phyloP scores from a whole-genome alignment of 1,140 invertebrate genomes.

The Meloidogyne floridensis region DNA sequence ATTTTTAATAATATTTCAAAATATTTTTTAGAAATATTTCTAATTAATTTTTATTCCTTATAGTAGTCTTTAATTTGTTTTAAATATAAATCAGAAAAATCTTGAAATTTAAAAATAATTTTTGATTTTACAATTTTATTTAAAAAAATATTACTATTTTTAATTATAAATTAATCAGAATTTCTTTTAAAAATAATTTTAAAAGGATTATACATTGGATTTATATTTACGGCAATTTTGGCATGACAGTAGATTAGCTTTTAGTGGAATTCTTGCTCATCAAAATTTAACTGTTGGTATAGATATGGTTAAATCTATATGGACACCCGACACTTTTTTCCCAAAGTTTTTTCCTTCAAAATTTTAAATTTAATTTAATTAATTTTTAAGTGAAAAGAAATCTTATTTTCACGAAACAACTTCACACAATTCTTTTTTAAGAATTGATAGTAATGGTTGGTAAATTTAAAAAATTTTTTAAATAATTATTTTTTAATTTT shows the following conservation, averaged over 20 bases:
- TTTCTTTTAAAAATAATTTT: conserved; percentile 8
- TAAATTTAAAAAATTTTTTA: conserved; percentile 37
- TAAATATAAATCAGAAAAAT: no score
- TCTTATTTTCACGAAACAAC: conserved; percentile 97
- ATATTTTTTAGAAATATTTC: background rate
- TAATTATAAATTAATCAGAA: background rate
- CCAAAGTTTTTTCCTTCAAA: conserved; percentile 22
- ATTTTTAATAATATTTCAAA: background rate
- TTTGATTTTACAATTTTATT: no score
- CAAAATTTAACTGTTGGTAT: conserved; percentile 75
- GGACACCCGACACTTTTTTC: conserved; percentile 85
- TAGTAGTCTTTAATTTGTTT: no score
- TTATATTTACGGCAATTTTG: conserved; percentile 98
- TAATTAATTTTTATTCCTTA: background rate
- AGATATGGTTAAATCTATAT: conserved; percentile 91
- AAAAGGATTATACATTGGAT: conserved; percentile 93
- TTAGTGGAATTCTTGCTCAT: conserved; percentile 70
- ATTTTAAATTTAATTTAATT: background rate
- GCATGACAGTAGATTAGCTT: conserved; percentile 88
- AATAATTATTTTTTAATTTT: background rate
- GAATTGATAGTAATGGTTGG: conserved; percentile 69
- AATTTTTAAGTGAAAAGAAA: conserved; percentile 89
- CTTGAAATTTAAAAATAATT: no score
- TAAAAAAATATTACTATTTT: no score
- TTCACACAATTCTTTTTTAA: conserved; percentile 74